Percentiles rank a stretch among this genome's conserved stretches.
Conservation (phyloP, 1,140 invertebrate genomes). For the Limonius californicus region DNA sequence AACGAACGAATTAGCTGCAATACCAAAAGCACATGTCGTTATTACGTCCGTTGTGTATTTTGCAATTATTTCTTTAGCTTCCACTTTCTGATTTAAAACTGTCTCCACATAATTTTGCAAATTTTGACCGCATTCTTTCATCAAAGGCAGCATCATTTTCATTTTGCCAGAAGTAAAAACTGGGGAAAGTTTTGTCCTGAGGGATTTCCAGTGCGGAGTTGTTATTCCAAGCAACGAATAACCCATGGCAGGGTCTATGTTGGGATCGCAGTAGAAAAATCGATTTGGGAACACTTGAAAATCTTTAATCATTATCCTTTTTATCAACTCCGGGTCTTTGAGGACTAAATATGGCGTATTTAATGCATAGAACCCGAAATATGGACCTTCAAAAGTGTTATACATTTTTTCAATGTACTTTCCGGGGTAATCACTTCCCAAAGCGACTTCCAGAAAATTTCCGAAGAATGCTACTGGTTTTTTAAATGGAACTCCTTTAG, state of each 20-base stretch:
- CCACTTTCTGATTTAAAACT: not conserved
- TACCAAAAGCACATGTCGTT: slow-evolving; percentile 48
- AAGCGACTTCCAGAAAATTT: slow-evolving; percentile 43
- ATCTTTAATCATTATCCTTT: slow-evolving; percentile 44
- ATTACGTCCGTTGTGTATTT: slow-evolving; percentile 54
- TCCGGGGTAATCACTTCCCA: slow-evolving; percentile 39
- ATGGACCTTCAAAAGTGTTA: slow-evolving; percentile 41
- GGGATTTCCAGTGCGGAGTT: slow-evolving; percentile 33
- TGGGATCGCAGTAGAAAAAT: slow-evolving; percentile 8
- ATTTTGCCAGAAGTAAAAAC: slow-evolving; percentile 39
- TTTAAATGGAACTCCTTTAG: slow-evolving; percentile 36
- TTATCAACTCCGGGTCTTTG: slow-evolving; percentile 50
- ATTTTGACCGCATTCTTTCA: slow-evolving; percentile 26
- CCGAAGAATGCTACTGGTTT: slow-evolving; percentile 44
- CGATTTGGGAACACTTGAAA: slow-evolving; percentile 23
- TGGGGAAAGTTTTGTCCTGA: slow-evolving; percentile 31
- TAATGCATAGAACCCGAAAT: slow-evolving; percentile 46
- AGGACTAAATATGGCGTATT: slow-evolving; percentile 47
- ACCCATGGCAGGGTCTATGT: slow-evolving; percentile 14
- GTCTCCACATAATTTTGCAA: slow-evolving; percentile 27
- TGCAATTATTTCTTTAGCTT: slow-evolving; percentile 31
- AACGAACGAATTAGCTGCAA: slow-evolving; percentile 46
- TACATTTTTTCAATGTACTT: slow-evolving; percentile 33
- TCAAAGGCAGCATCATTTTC: slow-evolving; percentile 33
- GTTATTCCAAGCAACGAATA: slow-evolving; percentile 31